Evolutionary conservation across 2,113 vertebrate genomes (phyloP), one percentile per base, ranked within the genome.

Genomic region (Dicerorhinus sumatrensis): DNA sequence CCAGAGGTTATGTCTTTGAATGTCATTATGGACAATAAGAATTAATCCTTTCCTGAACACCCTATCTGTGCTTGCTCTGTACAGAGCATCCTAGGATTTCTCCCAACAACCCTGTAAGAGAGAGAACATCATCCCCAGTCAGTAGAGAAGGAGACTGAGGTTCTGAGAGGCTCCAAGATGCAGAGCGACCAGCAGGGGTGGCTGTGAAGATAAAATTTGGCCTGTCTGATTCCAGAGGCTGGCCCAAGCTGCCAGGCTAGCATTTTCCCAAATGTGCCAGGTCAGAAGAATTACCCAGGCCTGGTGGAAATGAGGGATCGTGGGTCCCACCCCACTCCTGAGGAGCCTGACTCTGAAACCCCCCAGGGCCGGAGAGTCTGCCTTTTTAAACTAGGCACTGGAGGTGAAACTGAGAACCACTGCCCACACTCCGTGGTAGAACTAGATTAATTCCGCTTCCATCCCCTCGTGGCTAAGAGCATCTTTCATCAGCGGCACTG

Each of bases 341-440:
- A 75, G 25, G 60, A 56, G 33, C 23, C 72, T 65, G 36, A 36
- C 42, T 62, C 23, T 33, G 63, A 94, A 77, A 31, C 33, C 27
- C 21, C 48, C 11, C 9, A 1, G 9, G 9, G 33, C 31, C 54
- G 18, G 42, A 67, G 8, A 54, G 67, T 25, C 27, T 36, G 16
- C 54, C 23, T 58, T 25, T 81, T 87, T 23, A 48, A 77, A 6
- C 36, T 23, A 72, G 2, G 39, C 65, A 20, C 56, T 20, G 5
- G 27, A 56, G 31, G 25, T 14, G 17, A 60, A 21, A 3, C 0
- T 4, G n/a, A 77, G 48, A 9, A 5, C 17, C 39, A 2, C 5
- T 0, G 29, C 31, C 67, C 31, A 8, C 33, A 0, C 10, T 13
- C n/a, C 48, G 3, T 0, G 0, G 1, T 1, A 60, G 23, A 51